Evolutionary conservation across 2,113 vertebrate species (phyloP), one percentile per base, ranked within the genome.

Genomic region (Egretta garzetta): DNA sequence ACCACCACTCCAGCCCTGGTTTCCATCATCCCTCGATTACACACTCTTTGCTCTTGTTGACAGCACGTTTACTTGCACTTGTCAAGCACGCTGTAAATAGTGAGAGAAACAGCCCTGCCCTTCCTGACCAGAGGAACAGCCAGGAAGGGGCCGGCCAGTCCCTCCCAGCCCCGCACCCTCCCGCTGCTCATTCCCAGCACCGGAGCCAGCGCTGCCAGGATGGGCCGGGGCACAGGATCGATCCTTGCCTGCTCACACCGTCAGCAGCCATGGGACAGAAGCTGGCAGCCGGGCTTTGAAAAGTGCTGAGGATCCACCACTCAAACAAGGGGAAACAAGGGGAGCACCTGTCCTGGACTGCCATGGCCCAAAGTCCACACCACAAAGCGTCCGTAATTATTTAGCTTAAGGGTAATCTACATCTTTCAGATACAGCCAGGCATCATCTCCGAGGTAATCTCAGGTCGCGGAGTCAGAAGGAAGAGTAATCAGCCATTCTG

Each of bases 21-120:
- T 94, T 66, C 92, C 75, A 88, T 93, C 93, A 94, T 35, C 85
- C 84, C 92, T 94, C 73, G 1, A 43, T 90, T 58, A 94, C 95
- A 94, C 85, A 0, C 77, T 3, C 71, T 80, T 91, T 37, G 95
- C 88, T 95, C 63, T 62, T 80, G 93, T 88, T 68, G 93, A 94
- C 96, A 97, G 95, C 92, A 93, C 96, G 76, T 96, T 97, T 95
- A 96, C 96, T 97, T 86, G 93, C 90, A 95, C 93, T 96, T 92
- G 93, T 96, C 96, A 88, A 92, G 79, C 85, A 79, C 35, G 23
- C 55, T 82, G 90, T 86, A 93, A 96, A 94, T 83, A 86, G 92
- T 58, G 96, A 96, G 81, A 94, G 88, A 93, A 95, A 80, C 37
- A 33, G 79, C 88, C 81, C 90, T 82, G 90, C 97, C 93, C 90